Conservation (phyloP, 2,888 invertebrate species). For the Plagodis pulveraria region DNA sequence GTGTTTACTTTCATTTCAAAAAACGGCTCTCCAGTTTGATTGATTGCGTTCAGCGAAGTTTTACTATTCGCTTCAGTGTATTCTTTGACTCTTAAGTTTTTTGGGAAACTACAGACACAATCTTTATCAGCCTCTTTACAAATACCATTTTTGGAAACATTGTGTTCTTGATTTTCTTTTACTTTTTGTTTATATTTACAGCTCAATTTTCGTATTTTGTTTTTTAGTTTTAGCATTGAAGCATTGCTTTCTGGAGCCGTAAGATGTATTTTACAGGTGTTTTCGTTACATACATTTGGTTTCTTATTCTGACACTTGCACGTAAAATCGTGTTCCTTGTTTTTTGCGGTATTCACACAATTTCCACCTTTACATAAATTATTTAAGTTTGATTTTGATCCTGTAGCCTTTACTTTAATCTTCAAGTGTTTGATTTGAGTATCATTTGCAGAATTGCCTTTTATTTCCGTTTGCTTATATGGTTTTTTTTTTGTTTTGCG, state of each 20-base stretch:
- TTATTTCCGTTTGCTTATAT: too few relatives aligned
- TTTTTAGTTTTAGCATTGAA: not conserved
- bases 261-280: not conserved
- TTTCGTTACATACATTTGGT: slow-evolving; percentile 20
- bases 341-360: slow-evolving; percentile 27
- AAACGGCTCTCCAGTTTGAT: slow-evolving; percentile 39
- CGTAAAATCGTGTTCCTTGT: slow-evolving; percentile 35
- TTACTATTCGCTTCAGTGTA: slow-evolving; percentile 5
- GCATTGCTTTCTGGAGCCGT: not conserved
- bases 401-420: too few relatives aligned
- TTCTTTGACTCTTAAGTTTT: slow-evolving; percentile 2
- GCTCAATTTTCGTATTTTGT: not conserved
- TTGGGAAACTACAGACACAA: not conserved
- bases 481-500: too few relatives aligned
- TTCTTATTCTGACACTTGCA: slow-evolving; percentile 41
- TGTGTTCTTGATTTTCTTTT: not conserved
- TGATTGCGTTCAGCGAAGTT: slow-evolving; percentile 4
- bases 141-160: not conserved
- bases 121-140: not conserved
- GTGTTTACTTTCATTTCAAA: slow-evolving; percentile 48
- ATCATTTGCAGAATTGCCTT: too few relatives aligned
- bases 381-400: not conserved
- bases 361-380: slow-evolving; percentile 13
- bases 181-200: slow-evolving; percentile 5
- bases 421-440: too few relatives aligned